phyloP scores from a whole-genome alignment of 1,140 invertebrate genomes.

The Solenopsis fugax region DNA sequence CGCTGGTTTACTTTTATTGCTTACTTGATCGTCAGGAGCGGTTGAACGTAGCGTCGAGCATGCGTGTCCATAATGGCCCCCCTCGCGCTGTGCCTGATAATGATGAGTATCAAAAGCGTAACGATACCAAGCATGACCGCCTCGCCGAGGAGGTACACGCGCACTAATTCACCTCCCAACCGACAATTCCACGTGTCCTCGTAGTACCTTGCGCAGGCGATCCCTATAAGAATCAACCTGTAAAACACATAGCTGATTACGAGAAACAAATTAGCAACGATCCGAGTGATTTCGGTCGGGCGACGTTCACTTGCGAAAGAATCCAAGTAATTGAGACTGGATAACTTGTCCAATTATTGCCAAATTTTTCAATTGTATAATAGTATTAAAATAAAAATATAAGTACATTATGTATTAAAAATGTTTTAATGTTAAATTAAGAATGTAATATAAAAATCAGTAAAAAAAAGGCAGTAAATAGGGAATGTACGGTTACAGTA shows the following conservation, averaged over 20 bases:
- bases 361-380: too few relatives aligned
- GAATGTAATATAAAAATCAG: too few relatives aligned
- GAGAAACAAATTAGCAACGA: constrained; percentile 21
- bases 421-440: too few relatives aligned
- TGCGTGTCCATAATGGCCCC: constrained; percentile 91
- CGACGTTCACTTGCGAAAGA: background rate
- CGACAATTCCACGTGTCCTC: constrained; percentile 89
- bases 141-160: constrained; percentile 90
- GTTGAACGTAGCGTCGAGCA: constrained; percentile 89
- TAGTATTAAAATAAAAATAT: too few relatives aligned
- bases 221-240: constrained; percentile 90
- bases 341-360: too few relatives aligned
- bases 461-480: too few relatives aligned
- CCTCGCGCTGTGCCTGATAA: constrained; percentile 90
- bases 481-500: too few relatives aligned
- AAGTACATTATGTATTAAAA: too few relatives aligned
- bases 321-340: background rate
- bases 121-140: constrained; percentile 88
- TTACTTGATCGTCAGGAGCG: constrained; percentile 90
- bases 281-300: background rate
- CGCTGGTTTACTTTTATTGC: constrained; percentile 74
- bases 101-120: constrained; percentile 88
- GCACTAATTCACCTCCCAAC: constrained; percentile 89
- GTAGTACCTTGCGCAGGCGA: constrained; percentile 89
- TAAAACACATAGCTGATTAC: constrained; percentile 70